Conservation (phyloP, 2,888 invertebrate genomes). For the Habroteleia sp. region DNA sequence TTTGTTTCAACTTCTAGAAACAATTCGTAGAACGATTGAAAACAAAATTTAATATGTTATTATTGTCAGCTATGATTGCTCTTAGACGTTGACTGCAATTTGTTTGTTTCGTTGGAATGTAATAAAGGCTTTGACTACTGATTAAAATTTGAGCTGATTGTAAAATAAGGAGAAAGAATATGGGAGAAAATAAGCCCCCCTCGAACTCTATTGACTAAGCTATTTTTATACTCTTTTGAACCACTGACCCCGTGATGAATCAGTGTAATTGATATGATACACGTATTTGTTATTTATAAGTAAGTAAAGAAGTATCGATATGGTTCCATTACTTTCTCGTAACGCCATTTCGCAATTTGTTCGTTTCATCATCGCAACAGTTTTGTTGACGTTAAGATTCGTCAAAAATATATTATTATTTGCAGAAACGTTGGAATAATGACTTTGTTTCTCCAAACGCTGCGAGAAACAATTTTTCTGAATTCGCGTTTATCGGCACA, state of each 20-base stretch:
- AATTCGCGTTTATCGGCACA: not conserved
- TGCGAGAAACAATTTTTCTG: not conserved
- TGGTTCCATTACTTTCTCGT: too few species aligned
- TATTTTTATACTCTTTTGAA: conserved; percentile 75
- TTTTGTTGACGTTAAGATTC: conserved; percentile 29
- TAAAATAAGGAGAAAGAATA: conserved; percentile 28
- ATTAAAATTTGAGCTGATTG: conserved; percentile 11
- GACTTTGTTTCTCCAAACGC: conserved; percentile 10
- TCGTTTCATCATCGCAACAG: conserved; percentile 24
- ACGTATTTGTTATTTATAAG: conserved; percentile 43
- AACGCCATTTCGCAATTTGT: conserved; percentile 28
- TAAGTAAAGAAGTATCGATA: conserved; percentile 42
- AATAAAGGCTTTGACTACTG: not conserved
- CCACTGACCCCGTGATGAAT: conserved; percentile 73
- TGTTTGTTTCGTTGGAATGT: too few species aligned
- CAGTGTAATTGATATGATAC: conserved; percentile 51
- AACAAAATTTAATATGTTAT: too few species aligned
- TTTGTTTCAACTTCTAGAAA: too few species aligned
- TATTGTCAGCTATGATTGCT: too few species aligned
- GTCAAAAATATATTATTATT: conserved; percentile 21
- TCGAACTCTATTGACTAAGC: conserved; percentile 65
- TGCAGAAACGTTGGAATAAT: too few species aligned
- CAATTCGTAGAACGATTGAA: too few species aligned
- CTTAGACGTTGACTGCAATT: too few species aligned
- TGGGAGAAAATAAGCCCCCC: conserved; percentile 68